phyloP scores from a whole-genome alignment of 2,888 invertebrate genomes.

The Lottia gigantea region DNA sequence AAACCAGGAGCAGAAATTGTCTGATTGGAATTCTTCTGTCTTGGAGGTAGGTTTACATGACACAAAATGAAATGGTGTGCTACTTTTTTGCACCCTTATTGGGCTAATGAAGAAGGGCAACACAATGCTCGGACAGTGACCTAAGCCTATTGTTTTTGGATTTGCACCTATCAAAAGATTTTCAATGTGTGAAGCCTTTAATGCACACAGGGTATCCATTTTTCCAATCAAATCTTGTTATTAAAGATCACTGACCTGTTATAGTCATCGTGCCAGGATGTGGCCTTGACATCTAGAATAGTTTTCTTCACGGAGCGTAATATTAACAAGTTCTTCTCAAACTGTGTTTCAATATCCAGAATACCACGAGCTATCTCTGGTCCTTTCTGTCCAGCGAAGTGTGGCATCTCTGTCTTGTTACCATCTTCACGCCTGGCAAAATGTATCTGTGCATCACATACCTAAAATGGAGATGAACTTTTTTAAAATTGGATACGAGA shows the following conservation, averaged over 20 bases:
- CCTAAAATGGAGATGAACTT: constrained; percentile 68
- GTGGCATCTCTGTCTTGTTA: constrained; percentile 76
- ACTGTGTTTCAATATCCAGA: constrained; percentile 78
- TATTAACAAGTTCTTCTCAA: constrained; percentile 75
- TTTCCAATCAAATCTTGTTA: too few species aligned
- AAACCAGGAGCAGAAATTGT: not conserved
- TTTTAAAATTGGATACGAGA: not conserved
- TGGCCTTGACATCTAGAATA: constrained; percentile 69
- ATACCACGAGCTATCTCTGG: constrained; percentile 68
- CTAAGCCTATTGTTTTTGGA: too few species aligned
- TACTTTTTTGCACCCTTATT: too few species aligned
- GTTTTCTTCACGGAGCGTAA: constrained; percentile 75
- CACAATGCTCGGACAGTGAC: too few species aligned
- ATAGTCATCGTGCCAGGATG: constrained; percentile 82
- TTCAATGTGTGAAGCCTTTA: too few species aligned
- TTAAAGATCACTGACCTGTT: constrained; percentile 63
- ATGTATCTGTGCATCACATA: constrained; percentile 89
- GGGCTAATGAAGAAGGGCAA: too few species aligned
- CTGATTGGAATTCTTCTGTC: not conserved
- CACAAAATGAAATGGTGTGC: too few species aligned
- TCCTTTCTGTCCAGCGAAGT: constrained; percentile 79
- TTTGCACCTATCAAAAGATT: too few species aligned
- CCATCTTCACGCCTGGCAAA: constrained; percentile 82
- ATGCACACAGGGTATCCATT: too few species aligned
- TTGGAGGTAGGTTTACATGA: too few species aligned